Conservation (phyloP, 2,888 invertebrate genomes). For the Pseudoips prasinana region DNA sequence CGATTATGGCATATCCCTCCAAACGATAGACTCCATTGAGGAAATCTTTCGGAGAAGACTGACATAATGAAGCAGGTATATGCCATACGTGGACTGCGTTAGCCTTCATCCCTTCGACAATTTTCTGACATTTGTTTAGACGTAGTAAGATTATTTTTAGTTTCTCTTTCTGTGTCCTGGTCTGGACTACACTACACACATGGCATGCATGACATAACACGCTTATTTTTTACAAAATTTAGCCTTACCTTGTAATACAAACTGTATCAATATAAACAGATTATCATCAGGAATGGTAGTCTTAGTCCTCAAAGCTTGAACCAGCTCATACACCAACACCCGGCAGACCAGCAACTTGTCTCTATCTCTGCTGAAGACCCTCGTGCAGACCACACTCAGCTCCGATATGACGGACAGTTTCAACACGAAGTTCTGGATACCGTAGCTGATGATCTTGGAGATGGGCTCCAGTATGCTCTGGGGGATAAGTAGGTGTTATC, state of each 20-base stretch:
- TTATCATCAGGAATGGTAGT: slow-evolving; percentile 96
- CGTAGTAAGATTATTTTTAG: too few species aligned
- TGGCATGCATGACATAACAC: too few species aligned
- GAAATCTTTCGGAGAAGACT: too few species aligned
- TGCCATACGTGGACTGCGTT: too few species aligned
- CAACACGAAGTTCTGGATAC: slow-evolving; percentile 93
- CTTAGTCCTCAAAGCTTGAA: slow-evolving; percentile 98
- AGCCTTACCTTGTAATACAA: slow-evolving; percentile 89
- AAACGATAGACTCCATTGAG: too few species aligned
- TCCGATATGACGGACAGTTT: slow-evolving; percentile 91
- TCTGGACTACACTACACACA: too few species aligned
- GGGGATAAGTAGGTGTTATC: slow-evolving; percentile 1
- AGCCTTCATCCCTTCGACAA: too few species aligned
- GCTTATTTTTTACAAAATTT: too few species aligned
- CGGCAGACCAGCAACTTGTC: slow-evolving; percentile 96
- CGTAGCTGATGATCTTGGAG: slow-evolving; percentile 95
- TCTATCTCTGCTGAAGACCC: slow-evolving; percentile 94
- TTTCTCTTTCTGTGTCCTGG: too few species aligned
- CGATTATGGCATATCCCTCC: too few species aligned
- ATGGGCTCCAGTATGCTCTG: slow-evolving; percentile 96
- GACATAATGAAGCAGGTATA: too few species aligned
- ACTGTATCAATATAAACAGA: slow-evolving; percentile 93
- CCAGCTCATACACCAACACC: slow-evolving; percentile 95
- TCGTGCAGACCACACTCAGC: slow-evolving; percentile 93
- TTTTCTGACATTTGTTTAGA: too few species aligned